phyloP scores from a whole-genome alignment of 2,113 vertebrate species.

The Pogonocichla stellata region DNA sequence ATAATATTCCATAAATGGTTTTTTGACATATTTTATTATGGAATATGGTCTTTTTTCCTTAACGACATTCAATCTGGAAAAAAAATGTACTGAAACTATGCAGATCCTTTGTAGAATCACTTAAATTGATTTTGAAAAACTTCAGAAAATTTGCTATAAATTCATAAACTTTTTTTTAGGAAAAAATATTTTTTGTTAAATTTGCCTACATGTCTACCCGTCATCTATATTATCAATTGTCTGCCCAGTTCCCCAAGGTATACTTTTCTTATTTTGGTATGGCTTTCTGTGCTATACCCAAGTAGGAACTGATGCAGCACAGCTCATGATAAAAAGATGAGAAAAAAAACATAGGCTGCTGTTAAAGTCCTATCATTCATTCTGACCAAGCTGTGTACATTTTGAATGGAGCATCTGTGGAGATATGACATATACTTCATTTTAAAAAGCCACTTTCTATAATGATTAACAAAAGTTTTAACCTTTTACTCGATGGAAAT shows the following conservation, averaged over 20 bases:
- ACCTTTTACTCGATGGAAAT: neutral
- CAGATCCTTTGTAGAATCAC: neutral
- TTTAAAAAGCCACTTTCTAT: fast-evolving
- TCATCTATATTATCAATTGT: neutral
- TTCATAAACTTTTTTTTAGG: neutral
- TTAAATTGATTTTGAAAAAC: neutral
- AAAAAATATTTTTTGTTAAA: neutral
- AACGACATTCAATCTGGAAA: neutral
- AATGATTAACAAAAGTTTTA: neutral
- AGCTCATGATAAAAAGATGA: neutral
- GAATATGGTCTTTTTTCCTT: neutral
- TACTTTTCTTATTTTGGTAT: neutral
- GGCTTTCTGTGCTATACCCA: neutral
- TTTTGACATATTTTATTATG: neutral
- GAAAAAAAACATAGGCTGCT: neutral
- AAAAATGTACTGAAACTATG: neutral
- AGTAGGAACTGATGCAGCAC: neutral
- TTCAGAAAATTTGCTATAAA: neutral
- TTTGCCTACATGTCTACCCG: fast-evolving
- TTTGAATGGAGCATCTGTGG: neutral
- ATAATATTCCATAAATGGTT: neutral
- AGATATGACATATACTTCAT: neutral
- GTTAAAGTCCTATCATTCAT: neutral
- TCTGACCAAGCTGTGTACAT: neutral
- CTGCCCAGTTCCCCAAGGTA: neutral